These are phyloP conservation scores for Busseola fusca DNA, from an alignment of 2,888 invertebrate genomes.

Conservation along the genomic window DNA sequence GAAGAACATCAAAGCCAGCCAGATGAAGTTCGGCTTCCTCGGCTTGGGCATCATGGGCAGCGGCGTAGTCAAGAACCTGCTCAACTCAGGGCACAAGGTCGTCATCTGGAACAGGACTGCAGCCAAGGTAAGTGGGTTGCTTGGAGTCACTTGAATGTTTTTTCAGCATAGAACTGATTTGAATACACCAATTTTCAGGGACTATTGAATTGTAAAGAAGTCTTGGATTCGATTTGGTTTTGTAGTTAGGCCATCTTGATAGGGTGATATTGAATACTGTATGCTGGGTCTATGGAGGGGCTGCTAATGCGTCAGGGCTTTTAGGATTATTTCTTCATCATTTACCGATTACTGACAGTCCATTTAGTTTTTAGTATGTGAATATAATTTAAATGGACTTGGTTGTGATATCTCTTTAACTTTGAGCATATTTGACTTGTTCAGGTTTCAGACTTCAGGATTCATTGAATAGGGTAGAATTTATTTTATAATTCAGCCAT, in stretches of 20 bases:
- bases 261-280: not conserved
- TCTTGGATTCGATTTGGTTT: not conserved
- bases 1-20: slow-evolving; percentile 95
- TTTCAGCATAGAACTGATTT: not conserved
- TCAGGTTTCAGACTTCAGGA: not conserved
- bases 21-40: slow-evolving; percentile 97
- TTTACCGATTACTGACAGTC: too few relatives aligned
- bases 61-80: slow-evolving; percentile 97
- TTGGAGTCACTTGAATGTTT: slow-evolving; percentile 43
- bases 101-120: slow-evolving; percentile 98
- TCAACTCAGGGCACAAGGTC: slow-evolving; percentile 97
- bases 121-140: slow-evolving; percentile 92
- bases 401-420: not conserved
- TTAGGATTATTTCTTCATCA: not conserved
- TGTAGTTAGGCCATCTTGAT: not conserved
- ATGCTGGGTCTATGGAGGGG: not conserved
- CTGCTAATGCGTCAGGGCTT: not conserved
- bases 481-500: not conserved
- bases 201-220: not conserved
- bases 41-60: slow-evolving; percentile 98
- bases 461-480: not conserved
- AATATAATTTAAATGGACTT: too few relatives aligned
- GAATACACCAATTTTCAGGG: not conserved
- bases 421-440: not conserved
- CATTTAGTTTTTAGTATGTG: not conserved